phyloP scores from a whole-genome alignment of 2,113 vertebrate species.

The Tapirus terrestris region DNA sequence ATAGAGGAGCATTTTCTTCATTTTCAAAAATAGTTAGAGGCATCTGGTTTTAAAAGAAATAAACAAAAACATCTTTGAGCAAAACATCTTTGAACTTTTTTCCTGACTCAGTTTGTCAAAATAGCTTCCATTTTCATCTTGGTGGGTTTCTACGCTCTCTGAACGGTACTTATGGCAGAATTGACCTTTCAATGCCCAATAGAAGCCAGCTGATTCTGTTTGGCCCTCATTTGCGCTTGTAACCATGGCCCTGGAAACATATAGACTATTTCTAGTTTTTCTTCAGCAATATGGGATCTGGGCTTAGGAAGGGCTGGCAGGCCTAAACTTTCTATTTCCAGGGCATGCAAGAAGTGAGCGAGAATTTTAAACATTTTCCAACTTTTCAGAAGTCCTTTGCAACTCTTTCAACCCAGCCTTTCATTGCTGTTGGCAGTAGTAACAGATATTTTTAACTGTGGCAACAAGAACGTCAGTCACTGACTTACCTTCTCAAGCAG shows the following conservation, averaged over 20 bases:
- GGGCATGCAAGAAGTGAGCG: conserved; percentile 60
- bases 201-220: neutral
- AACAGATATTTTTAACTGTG: conserved; percentile 70
- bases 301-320: conserved; percentile 68
- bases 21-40: conserved; percentile 45
- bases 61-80: neutral
- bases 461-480: conserved; percentile 70
- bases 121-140: neutral
- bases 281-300: conserved; percentile 65
- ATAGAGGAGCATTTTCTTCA: neutral
- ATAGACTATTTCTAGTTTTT: conserved; percentile 77
- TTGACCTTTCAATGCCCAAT: neutral
- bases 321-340: conserved; percentile 70
- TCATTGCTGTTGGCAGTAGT: conserved; percentile 71
- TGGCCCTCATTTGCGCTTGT: conserved; percentile 72
- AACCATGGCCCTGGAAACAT: conserved; percentile 75
- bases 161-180: neutral
- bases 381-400: conserved; percentile 67
- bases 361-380: conserved; percentile 69
- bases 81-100: conserved; percentile 4
- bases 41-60: neutral
- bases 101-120: neutral
- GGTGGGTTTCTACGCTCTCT: neutral
- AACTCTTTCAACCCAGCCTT: neutral
- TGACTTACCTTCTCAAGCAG: conserved; percentile 74